phyloP scores from a whole-genome alignment of 2,113 vertebrate species.

The Eclectus roratus region DNA sequence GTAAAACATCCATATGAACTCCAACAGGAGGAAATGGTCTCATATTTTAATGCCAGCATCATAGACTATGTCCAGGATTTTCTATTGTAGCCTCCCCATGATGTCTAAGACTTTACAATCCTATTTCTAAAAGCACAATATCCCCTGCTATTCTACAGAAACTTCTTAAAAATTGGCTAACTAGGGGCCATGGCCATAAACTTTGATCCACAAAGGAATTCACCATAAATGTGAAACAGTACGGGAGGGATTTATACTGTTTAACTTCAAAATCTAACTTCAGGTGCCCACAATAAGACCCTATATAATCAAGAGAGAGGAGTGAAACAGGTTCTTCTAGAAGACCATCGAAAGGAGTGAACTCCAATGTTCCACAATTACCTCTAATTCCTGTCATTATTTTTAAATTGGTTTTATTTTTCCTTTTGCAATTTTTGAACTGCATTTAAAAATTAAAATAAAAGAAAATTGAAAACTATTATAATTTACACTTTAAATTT shows the following conservation, averaged over 20 bases:
- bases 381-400: background rate
- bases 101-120: background rate
- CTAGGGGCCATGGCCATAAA: background rate
- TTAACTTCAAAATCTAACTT: constrained; percentile 2
- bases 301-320: background rate
- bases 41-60: background rate
- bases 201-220: constrained; percentile 24
- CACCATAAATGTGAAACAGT: background rate
- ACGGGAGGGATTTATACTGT: background rate
- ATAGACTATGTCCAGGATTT: background rate
- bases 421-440: background rate
- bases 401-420: background rate
- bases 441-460: background rate
- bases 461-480: background rate
- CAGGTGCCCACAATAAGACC: background rate
- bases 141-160: background rate
- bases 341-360: background rate
- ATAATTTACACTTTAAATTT: background rate
- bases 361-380: background rate
- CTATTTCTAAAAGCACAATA: background rate
- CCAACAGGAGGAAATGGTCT: background rate
- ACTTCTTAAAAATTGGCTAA: background rate
- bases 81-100: background rate
- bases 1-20: background rate
- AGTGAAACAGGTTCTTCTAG: background rate